These are phyloP conservation scores for Drosophila burlai DNA, from an alignment of 1,140 invertebrate species.

Conservation along the genomic window DNA sequence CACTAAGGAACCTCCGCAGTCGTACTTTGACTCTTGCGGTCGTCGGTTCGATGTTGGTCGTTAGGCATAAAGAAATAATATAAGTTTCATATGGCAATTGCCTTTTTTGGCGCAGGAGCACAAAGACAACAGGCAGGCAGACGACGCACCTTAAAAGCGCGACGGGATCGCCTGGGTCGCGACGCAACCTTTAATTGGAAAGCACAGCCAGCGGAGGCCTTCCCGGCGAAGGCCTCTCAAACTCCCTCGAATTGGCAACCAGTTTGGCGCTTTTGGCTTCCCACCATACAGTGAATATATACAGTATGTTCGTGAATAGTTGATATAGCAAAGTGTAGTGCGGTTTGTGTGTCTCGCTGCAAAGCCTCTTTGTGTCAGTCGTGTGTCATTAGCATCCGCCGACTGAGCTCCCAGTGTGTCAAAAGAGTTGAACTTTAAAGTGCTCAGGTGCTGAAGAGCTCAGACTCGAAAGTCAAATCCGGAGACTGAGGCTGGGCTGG, in stretches of 20 bases:
- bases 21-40: conserved; percentile 72
- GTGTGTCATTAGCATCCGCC: conserved; percentile 54
- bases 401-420: conserved; percentile 60
- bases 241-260: conserved; percentile 59
- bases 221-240: conserved; percentile 16
- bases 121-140: conserved; percentile 53
- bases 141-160: conserved; percentile 72
- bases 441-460: conserved; percentile 64
- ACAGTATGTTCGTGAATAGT: neutral
- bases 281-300: conserved; percentile 5
- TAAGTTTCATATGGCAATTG: conserved; percentile 49
- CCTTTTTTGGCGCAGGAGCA: conserved; percentile 51
- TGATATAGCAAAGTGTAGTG: conserved; percentile 9
- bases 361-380: conserved; percentile 74
- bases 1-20: conserved; percentile 56
- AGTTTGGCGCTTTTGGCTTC: conserved; percentile 33
- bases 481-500: conserved; percentile 1
- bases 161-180: conserved; percentile 31
- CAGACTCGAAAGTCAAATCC: neutral
- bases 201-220: conserved; percentile 3
- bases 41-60: conserved; percentile 39
- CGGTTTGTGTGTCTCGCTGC: conserved; percentile 12
- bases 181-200: conserved; percentile 48
- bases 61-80: conserved; percentile 24
- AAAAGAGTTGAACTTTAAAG: conserved; percentile 77